These are phyloP conservation scores for Drosophila eugracilis DNA, from an alignment of 1,140 invertebrate species.

Conservation along the genomic window DNA sequence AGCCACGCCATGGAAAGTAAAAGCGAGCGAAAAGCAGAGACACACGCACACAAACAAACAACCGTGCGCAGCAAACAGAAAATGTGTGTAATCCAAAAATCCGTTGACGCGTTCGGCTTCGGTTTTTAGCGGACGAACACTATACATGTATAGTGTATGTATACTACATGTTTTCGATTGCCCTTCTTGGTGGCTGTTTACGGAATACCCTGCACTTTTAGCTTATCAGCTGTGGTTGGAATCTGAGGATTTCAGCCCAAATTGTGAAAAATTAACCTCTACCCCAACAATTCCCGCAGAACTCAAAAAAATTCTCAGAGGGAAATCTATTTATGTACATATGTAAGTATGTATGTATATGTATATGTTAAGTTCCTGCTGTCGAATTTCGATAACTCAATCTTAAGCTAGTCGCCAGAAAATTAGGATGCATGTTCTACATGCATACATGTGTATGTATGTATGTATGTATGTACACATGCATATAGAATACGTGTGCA, in stretches of 20 bases:
- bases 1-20: constrained; percentile 71
- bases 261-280: background rate
- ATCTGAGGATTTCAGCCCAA: background rate
- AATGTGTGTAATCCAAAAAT: constrained; percentile 72
- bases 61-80: constrained; percentile 16
- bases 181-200: constrained; percentile 15
- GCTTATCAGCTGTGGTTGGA: background rate
- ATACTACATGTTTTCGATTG: background rate
- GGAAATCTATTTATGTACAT: too few relatives aligned
- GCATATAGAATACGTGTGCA: background rate
- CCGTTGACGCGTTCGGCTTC: constrained; percentile 60
- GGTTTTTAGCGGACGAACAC: constrained; percentile 33
- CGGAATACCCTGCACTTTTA: constrained; percentile 9
- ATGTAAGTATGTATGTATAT: background rate
- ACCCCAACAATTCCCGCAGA: too few relatives aligned
- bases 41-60: constrained; percentile 27
- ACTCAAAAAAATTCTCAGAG: too few relatives aligned
- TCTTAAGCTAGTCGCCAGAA: too few relatives aligned
- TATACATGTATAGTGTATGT: background rate
- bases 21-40: constrained; percentile 67
- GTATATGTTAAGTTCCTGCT: too few relatives aligned
- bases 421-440: too few relatives aligned
- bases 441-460: background rate
- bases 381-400: too few relatives aligned
- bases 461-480: too few relatives aligned